Percentiles rank a stretch among this genome's conserved stretches.
These are phyloP conservation scores for Notiomystis cincta DNA, from an alignment of 2,113 vertebrate species.

Conservation along the genomic window DNA sequence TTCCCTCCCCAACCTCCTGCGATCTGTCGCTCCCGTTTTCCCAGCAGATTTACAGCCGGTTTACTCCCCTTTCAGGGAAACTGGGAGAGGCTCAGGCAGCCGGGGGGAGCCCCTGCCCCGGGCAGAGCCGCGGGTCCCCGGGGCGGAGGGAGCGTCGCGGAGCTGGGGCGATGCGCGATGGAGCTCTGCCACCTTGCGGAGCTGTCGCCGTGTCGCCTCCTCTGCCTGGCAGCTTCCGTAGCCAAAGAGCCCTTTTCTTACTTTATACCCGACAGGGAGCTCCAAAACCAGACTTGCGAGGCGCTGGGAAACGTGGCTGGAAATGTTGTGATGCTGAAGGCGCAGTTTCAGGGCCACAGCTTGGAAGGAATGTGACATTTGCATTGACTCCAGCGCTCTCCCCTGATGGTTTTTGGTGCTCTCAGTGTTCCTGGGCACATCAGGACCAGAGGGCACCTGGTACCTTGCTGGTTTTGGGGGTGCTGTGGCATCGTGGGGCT, in stretches of 20 bases:
- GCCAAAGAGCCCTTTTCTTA: not conserved
- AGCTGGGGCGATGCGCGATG: not conserved
- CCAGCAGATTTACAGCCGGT: accelerated
- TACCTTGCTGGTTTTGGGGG: not conserved
- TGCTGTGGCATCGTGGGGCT: accelerated
- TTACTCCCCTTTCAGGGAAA: accelerated
- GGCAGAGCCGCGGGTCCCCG: accelerated
- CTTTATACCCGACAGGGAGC: not conserved
- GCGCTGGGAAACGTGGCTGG: accelerated
- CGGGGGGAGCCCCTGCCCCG: not conserved
- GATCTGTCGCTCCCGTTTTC: accelerated
- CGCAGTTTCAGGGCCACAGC: accelerated
- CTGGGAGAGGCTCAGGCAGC: not conserved
- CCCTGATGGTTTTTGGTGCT: not conserved
- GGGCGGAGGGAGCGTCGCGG: not conserved
- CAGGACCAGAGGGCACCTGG: accelerated
- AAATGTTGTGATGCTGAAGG: not conserved
- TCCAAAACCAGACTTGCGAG: accelerated
- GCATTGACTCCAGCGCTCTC: accelerated
- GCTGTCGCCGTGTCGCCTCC: not conserved
- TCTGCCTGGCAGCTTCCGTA: not conserved
- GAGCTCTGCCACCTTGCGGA: conserved; percentile 58
- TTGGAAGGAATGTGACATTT: accelerated
- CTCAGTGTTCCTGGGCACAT: accelerated
- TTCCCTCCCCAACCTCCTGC: not conserved